Evolutionary conservation across 2,797 vertebrate species (phyloP).

Genomic region (Rhinatrema bivittatum): DNA sequence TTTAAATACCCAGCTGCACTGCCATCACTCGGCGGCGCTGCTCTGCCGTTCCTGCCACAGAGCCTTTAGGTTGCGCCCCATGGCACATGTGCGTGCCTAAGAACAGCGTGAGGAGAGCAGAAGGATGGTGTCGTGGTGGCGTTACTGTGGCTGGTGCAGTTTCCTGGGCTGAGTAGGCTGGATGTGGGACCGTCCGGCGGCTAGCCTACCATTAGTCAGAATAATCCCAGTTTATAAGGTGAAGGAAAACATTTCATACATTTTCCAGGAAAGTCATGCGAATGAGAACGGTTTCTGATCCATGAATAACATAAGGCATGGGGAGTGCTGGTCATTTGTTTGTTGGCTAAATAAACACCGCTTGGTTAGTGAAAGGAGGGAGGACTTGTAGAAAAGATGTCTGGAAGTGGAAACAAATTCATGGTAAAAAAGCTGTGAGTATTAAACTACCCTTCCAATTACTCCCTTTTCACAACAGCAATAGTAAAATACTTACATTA

Average conservation of each 20-base stretch:
- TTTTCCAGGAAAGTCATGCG: slow-evolving; percentile 32
- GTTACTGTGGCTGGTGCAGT: too few species aligned
- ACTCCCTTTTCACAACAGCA: not conserved
- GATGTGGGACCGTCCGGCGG: too few species aligned
- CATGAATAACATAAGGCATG: slow-evolving; percentile 28
- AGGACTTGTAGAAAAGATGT: not conserved
- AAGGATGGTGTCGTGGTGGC: too few species aligned
- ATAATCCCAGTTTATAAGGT: too few species aligned
- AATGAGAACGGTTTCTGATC: slow-evolving; percentile 33
- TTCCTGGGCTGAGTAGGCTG: too few species aligned
- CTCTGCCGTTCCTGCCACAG: too few species aligned
- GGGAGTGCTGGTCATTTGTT: slow-evolving; percentile 30
- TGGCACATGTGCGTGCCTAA: too few species aligned
- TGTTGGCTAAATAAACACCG: slow-evolving; percentile 39
- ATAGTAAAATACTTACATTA: not conserved
- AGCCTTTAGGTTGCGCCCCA: too few species aligned
- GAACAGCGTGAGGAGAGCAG: too few species aligned
- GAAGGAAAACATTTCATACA: not conserved
- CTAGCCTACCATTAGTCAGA: too few species aligned
- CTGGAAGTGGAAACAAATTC: not conserved
- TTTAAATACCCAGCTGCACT: too few species aligned
- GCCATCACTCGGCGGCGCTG: too few species aligned
- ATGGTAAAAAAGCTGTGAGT: not conserved
- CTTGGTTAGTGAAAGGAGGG: slow-evolving; percentile 31
- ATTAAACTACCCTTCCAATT: not conserved